Conservation (phyloP, 1,140 invertebrate species). For the Hylaeus anthracinus region DNA sequence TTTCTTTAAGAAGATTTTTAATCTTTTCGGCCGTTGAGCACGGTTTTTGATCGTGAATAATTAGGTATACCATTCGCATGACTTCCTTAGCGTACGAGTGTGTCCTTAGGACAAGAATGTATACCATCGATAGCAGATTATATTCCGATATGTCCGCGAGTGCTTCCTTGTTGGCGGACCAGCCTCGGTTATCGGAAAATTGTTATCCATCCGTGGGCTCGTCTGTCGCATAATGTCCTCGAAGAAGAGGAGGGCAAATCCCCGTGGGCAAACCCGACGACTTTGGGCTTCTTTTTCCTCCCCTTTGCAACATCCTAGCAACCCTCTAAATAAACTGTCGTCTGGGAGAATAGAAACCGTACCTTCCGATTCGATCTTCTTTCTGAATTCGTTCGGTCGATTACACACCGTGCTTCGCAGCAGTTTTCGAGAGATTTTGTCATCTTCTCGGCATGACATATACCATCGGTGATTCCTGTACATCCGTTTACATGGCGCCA, state of each 20-base stretch:
- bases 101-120: too few relatives aligned
- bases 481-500: constrained; percentile 27
- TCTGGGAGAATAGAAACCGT: background rate
- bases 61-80: too few relatives aligned
- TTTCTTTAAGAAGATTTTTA: too few relatives aligned
- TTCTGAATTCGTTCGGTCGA: constrained; percentile 31
- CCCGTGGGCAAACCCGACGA: background rate
- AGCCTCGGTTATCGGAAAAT: background rate
- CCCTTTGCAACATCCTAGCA: background rate
- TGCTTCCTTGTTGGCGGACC: too few relatives aligned
- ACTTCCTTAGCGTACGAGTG: too few relatives aligned
- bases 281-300: background rate
- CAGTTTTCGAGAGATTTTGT: constrained; percentile 46
- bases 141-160: too few relatives aligned
- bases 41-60: too few relatives aligned
- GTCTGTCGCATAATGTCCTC: background rate
- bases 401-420: constrained; percentile 16
- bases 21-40: too few relatives aligned
- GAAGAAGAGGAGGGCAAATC: background rate
- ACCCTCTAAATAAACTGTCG: constrained; percentile 43
- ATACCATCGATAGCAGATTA: too few relatives aligned
- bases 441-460: background rate
- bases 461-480: constrained; percentile 20
- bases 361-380: background rate
- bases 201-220: too few relatives aligned